Base-by-base conservation (phyloP, 2,888 invertebrate species). In the Athalia circularis region DNA sequence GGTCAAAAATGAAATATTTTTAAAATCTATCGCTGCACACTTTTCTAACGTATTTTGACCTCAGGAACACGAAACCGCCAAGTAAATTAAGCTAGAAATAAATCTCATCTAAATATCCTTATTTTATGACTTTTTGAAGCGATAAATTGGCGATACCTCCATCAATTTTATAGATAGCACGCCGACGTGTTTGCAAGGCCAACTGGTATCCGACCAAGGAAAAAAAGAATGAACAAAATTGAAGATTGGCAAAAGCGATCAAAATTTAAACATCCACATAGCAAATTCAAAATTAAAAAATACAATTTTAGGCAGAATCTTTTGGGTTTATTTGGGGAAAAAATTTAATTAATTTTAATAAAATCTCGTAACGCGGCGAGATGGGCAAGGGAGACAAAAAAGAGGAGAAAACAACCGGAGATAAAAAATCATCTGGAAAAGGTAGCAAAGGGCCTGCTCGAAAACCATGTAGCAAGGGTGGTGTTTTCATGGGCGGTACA, bases 401-500 rank as follows among this genome's bases (percentile, higher is more conserved):
- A 67, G 13, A n/a, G 11, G 57, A 47, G 15, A 59, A 59, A 13
- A 61, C 6, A 61, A 54, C 9, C n/a, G 54, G 54, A 48, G 61
- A 29, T 13, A 13, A 45, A 3, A 75, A 75, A 45, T 62, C 61
- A 64, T 1, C 62, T n/a, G 75, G 45, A 47, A 75, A 75, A 62
- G 29, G 50, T 50, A 8, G 64, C 43, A 75, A 75, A 75, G 64
- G 75, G 1, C 61, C 48, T 0, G 45, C 4, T 62, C 75, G 4
- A 50, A 64, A 61, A 15, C 61, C 61, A 13, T 62, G 75, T 50
- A 43, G 59, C 7, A 79, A 81, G 72, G 74, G 48, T 4, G 59
- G 68, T 3, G 47, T 77, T 54, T 78, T 70, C 45, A 79, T 80
- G 76, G 77, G 79, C 13, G 82, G 78, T 59, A 82, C 82, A 6